These are phyloP conservation scores for Rhynchophorus ferrugineus DNA, from an alignment of 1,140 invertebrate species.

Conservation along the genomic window DNA sequence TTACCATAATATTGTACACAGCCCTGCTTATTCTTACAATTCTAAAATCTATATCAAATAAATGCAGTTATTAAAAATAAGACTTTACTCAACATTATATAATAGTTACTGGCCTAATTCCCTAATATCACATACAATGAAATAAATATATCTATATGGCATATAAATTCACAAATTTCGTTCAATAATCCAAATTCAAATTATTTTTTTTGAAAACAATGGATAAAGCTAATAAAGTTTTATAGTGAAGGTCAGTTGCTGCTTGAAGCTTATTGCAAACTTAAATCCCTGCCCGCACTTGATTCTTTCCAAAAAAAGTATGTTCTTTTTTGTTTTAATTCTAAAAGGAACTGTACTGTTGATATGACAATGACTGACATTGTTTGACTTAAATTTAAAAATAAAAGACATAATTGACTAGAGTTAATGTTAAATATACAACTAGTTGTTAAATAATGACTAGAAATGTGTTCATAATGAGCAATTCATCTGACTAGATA, in stretches of 20 bases:
- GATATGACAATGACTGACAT: too few relatives aligned
- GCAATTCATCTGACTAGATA: background rate
- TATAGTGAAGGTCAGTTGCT: constrained; percentile 35
- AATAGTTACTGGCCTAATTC: constrained; percentile 2
- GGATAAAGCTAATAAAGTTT: constrained; percentile 1
- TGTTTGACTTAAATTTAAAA: too few relatives aligned
- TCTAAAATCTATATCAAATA: too few relatives aligned
- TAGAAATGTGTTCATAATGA: background rate
- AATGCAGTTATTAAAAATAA: too few relatives aligned
- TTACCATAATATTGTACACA: too few relatives aligned
- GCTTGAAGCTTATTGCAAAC: constrained; percentile 42
- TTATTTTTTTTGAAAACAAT: background rate
- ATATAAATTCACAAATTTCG: constrained; percentile 12
- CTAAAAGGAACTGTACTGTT: constrained; percentile 10
- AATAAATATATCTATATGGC: constrained; percentile 7
- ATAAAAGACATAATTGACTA: constrained; percentile 1
- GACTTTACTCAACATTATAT: too few relatives aligned
- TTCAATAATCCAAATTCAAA: background rate
- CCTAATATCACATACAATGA: background rate
- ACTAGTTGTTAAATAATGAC: background rate
- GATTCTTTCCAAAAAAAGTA: constrained; percentile 2
- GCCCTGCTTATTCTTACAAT: too few relatives aligned
- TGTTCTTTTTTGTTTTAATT: constrained; percentile 6
- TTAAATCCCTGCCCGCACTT: constrained; percentile 40
- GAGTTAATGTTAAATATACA: background rate